Percentiles rank a stretch among this genome's conserved stretches.
Evolutionary conservation across 2,797 vertebrate genomes (phyloP).

Genomic region (Coregonus suidteri): DNA sequence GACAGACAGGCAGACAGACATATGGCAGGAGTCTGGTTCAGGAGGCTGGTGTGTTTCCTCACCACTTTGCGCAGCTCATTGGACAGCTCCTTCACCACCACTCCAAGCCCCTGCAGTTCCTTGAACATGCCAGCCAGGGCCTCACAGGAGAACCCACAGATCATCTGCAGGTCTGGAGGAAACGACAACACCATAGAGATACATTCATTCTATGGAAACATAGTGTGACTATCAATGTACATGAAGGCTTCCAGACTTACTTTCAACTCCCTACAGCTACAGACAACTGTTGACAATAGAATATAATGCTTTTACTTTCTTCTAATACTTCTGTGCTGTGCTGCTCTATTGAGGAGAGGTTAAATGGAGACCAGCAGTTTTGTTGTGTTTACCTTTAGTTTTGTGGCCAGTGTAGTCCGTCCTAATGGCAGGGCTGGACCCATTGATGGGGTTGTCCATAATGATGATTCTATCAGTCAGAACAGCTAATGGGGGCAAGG

Average conservation of each 20-base stretch:
- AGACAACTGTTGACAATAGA: not conserved
- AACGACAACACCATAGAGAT: not conserved
- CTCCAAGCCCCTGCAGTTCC: slow-evolving; percentile 88
- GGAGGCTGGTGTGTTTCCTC: slow-evolving; percentile 35
- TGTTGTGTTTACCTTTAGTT: slow-evolving; percentile 80
- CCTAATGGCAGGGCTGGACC: slow-evolving; percentile 94
- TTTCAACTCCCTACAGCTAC: not conserved
- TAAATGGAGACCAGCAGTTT: not conserved
- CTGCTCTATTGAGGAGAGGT: not conserved
- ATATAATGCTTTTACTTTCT: not conserved
- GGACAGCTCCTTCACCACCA: slow-evolving; percentile 89
- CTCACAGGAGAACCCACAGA: slow-evolving; percentile 96
- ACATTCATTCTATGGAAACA: no score
- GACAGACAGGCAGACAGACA: not conserved
- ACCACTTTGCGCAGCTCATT: slow-evolving; percentile 91
- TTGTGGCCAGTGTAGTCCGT: slow-evolving; percentile 96
- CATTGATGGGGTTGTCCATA: slow-evolving; percentile 89
- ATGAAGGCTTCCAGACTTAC: not conserved
- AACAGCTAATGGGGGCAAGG: slow-evolving; percentile 57
- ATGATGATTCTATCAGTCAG: slow-evolving; percentile 79
- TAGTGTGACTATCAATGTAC: not conserved
- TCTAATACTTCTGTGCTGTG: not conserved
- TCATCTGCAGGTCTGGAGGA: slow-evolving; percentile 84
- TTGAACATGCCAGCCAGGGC: slow-evolving; percentile 93
- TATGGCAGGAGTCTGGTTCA: not conserved